Conservation (phyloP, 2,888 invertebrate genomes). For the Agrotis segetum region DNA sequence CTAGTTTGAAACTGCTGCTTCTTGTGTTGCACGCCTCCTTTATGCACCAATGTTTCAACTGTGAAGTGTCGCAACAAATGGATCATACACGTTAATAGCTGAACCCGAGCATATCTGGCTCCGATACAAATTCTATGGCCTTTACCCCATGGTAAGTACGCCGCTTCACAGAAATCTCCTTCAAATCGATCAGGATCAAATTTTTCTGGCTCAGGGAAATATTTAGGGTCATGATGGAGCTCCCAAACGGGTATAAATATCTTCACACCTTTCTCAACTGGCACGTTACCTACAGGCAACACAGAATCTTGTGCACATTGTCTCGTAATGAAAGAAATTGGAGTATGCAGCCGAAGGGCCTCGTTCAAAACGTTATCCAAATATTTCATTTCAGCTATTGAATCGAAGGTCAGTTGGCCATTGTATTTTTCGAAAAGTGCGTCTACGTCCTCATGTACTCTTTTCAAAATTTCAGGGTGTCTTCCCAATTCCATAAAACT, state of each 20-base stretch:
- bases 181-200: conserved; percentile 84
- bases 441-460: conserved; percentile 47
- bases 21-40: conserved; percentile 68
- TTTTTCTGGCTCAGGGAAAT: conserved; percentile 82
- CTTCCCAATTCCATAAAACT: conserved; percentile 74
- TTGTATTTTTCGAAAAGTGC: conserved; percentile 45
- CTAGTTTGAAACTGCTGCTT: conserved; percentile 74
- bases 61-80: conserved; percentile 71
- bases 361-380: conserved; percentile 76
- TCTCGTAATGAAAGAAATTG: conserved; percentile 73
- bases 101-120: conserved; percentile 74
- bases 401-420: conserved; percentile 55
- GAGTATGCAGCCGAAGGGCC: conserved; percentile 75
- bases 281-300: conserved; percentile 75
- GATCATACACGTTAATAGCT: conserved; percentile 71
- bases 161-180: conserved; percentile 69
- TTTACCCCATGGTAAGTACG: conserved; percentile 84
- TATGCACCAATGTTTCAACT: conserved; percentile 64
- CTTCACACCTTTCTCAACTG: conserved; percentile 74
- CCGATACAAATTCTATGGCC: conserved; percentile 86
- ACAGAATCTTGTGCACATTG: conserved; percentile 72
- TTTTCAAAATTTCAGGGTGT: conserved; percentile 71
- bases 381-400: conserved; percentile 73
- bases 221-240: conserved; percentile 82
- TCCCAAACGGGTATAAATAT: conserved; percentile 77